These are phyloP conservation scores for Zonitis immaculata DNA, from an alignment of 2,888 invertebrate genomes.

Conservation along the genomic window DNA sequence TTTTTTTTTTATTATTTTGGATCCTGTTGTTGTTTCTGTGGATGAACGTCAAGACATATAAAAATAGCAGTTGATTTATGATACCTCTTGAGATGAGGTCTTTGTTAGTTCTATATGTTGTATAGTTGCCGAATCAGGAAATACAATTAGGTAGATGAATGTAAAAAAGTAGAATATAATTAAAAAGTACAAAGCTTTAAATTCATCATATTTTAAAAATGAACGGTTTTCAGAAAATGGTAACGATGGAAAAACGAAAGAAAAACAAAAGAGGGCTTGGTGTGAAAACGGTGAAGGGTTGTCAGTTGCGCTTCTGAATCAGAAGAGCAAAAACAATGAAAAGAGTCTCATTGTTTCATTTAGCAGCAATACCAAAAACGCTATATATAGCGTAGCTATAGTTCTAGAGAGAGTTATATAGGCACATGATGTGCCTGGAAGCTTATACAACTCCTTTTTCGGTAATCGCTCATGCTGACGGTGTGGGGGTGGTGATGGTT, in stretches of 20 bases:
- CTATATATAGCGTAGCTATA: too few species aligned
- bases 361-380: too few species aligned
- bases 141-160: slow-evolving; percentile 51
- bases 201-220: slow-evolving; percentile 52
- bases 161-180: slow-evolving; percentile 50
- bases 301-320: slow-evolving; percentile 47
- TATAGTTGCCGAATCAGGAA: slow-evolving; percentile 46
- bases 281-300: slow-evolving; percentile 44
- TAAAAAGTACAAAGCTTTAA: slow-evolving; percentile 50
- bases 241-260: slow-evolving; percentile 47
- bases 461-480: slow-evolving; percentile 46
- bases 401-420: too few species aligned
- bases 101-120: too few species aligned
- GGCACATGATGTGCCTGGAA: too few species aligned
- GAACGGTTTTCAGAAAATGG: slow-evolving; percentile 43
- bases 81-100: slow-evolving; percentile 43
- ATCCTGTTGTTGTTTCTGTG: background rate
- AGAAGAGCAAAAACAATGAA: slow-evolving; percentile 49
- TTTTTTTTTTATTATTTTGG: slow-evolving; percentile 27
- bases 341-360: slow-evolving; percentile 49
- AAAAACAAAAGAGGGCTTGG: slow-evolving; percentile 46
- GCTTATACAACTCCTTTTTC: slow-evolving; percentile 26
- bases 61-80: slow-evolving; percentile 45
- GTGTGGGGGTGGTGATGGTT: too few species aligned
- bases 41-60: slow-evolving; percentile 36